Evolutionary conservation across 2,888 invertebrate species (phyloP).

Genomic region (Ceraclea dissimilis): DNA sequence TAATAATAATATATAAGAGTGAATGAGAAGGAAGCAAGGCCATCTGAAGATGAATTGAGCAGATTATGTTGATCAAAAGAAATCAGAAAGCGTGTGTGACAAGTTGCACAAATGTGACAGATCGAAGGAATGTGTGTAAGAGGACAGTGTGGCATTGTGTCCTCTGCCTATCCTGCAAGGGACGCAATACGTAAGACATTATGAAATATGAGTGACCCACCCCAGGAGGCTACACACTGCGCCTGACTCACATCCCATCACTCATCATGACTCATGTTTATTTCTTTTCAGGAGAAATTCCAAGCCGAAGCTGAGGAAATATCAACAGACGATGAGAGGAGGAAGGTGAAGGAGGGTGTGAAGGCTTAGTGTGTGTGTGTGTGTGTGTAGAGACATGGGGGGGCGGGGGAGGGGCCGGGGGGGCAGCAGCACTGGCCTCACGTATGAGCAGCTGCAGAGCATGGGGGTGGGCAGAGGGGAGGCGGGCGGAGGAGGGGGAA

Average conservation of each 20-base stretch:
- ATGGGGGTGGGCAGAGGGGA: conserved; percentile 51
- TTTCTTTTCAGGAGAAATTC: conserved; percentile 50
- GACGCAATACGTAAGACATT: too few relatives aligned
- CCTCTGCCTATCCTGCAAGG: too few relatives aligned
- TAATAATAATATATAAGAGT: too few relatives aligned
- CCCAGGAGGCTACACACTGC: not conserved
- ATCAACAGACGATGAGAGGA: conserved; percentile 48
- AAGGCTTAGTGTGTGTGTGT: conserved; percentile 30
- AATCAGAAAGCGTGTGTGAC: too few relatives aligned
- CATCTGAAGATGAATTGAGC: too few relatives aligned
- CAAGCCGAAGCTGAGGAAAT: conserved; percentile 53
- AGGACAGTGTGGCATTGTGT: too few relatives aligned
- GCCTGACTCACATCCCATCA: not conserved
- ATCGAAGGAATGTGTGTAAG: too few relatives aligned
- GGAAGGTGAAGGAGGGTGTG: conserved; percentile 35
- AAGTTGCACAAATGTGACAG: too few relatives aligned
- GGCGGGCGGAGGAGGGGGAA: conserved; percentile 32
- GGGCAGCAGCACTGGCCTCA: conserved; percentile 47
- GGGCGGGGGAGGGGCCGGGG: conserved; percentile 37
- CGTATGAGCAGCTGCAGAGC: conserved; percentile 51
- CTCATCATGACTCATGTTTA: too few relatives aligned
- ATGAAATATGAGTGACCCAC: too few relatives aligned
- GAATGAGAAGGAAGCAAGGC: too few relatives aligned
- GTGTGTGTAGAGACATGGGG: conserved; percentile 13
- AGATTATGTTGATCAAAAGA: too few relatives aligned